Conservation (phyloP, 1,140 invertebrate species). For the Trichonephila clavipes region DNA sequence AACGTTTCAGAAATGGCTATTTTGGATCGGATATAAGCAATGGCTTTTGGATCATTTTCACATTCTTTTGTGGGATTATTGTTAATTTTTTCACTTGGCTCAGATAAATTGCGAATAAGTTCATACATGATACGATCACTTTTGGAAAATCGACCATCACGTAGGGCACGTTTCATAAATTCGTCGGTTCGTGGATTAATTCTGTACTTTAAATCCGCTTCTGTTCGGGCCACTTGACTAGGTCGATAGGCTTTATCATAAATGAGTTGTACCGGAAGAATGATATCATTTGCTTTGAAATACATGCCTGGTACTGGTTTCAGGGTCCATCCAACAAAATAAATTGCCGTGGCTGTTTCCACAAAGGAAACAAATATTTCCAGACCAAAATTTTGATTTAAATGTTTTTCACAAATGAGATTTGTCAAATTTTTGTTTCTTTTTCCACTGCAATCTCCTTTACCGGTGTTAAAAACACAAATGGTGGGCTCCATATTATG, state of each 20-base stretch:
- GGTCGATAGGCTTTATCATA: not conserved
- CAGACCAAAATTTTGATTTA: not conserved
- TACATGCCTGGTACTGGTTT: too few relatives aligned
- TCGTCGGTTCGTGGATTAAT: not conserved
- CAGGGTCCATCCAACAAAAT: too few relatives aligned
- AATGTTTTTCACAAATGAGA: too few relatives aligned
- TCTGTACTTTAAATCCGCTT: not conserved
- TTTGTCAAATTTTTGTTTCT: not conserved
- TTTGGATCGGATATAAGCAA: too few relatives aligned
- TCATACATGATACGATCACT: not conserved
- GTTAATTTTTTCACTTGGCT: too few relatives aligned
- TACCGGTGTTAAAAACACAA: not conserved
- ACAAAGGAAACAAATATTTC: not conserved
- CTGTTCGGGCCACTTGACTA: not conserved
- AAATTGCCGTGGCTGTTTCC: too few relatives aligned
- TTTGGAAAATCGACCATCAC: not conserved
- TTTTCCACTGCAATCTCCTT: not conserved
- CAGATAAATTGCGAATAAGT: not conserved
- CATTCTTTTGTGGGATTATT: too few relatives aligned
- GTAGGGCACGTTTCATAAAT: too few relatives aligned
- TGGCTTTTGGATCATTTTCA: too few relatives aligned
- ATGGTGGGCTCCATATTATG: not conserved
- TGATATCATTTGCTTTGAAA: too few relatives aligned
- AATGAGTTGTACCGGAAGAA: too few relatives aligned
- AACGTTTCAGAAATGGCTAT: too few relatives aligned